Conservation (phyloP, 2,888 invertebrate genomes). For the Morpho achilles region DNA sequence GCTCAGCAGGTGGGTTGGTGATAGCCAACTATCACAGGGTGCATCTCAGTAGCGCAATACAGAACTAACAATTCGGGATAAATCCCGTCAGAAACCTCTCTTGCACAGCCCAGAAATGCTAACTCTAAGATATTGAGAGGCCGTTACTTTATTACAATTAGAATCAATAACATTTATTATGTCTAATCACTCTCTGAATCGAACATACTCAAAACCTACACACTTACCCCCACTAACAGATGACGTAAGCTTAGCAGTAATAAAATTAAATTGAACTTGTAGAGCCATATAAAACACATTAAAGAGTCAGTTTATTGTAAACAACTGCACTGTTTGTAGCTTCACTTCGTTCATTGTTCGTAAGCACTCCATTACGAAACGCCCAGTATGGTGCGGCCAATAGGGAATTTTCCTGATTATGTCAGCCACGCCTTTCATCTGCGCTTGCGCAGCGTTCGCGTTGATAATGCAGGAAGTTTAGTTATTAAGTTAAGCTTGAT, state of each 20-base stretch:
- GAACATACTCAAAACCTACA: constrained; percentile 13
- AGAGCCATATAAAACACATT: constrained; percentile 74
- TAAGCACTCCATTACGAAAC: constrained; percentile 54
- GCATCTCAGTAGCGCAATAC: too few species aligned
- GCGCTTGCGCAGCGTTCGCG: constrained; percentile 48
- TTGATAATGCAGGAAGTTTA: constrained; percentile 46
- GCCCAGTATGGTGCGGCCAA: constrained; percentile 55
- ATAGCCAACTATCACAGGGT: too few species aligned
- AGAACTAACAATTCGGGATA: too few species aligned
- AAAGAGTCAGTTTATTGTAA: constrained; percentile 71
- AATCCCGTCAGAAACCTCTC: too few species aligned
- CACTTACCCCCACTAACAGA: constrained; percentile 39
- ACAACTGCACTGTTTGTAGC: constrained; percentile 67
- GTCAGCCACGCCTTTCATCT: constrained; percentile 55
- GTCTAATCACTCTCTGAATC: constrained; percentile 5
- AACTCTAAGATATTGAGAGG: too few species aligned
- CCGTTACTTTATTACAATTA: neutral
- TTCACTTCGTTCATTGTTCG: constrained; percentile 57
- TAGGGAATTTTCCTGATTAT: constrained; percentile 37
- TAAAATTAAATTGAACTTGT: constrained; percentile 65
- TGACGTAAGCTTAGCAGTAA: constrained; percentile 58
- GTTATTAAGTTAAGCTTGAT: constrained; percentile 59
- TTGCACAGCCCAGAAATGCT: too few species aligned
- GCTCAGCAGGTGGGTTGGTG: too few species aligned
- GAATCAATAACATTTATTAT: constrained; percentile 12